Percentiles rank a stretch among this genome's conserved stretches.
These are phyloP conservation scores for Austrolebias charrua DNA, from an alignment of 2,797 vertebrate species.

Conservation along the genomic window DNA sequence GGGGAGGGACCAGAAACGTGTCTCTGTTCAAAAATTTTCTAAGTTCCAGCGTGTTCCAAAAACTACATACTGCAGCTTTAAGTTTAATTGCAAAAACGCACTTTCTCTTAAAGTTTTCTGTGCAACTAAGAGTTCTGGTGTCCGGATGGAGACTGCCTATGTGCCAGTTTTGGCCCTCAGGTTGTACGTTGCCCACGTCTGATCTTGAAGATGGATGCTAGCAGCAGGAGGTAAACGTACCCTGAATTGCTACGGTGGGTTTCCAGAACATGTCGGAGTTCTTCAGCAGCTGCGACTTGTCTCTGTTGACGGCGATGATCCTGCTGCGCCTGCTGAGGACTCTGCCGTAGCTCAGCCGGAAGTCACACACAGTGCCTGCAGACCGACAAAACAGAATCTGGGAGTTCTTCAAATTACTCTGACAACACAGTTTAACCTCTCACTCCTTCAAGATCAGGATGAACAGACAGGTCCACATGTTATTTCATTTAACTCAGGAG, in stretches of 20 bases:
- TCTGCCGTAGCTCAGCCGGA: constrained; percentile 90
- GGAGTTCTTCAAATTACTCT: neutral
- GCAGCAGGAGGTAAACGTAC: constrained; percentile 60
- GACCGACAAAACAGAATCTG: neutral
- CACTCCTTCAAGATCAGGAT: neutral
- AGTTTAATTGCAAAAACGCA: too few species aligned
- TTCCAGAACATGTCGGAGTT: constrained; percentile 94
- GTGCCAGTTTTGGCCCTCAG: too few species aligned
- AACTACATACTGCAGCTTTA: too few species aligned
- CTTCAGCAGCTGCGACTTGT: constrained; percentile 85
- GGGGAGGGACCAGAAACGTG: too few species aligned
- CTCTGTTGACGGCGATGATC: constrained; percentile 89
- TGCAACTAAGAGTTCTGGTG: too few species aligned
- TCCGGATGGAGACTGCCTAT: too few species aligned
- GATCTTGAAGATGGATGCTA: neutral
- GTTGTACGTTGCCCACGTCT: too few species aligned
- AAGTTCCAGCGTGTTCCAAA: too few species aligned
- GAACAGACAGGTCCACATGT: too few species aligned
- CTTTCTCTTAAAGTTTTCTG: too few species aligned
- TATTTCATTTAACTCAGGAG: too few species aligned
- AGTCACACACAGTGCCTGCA: constrained; percentile 90
- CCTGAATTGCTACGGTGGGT: constrained; percentile 86
- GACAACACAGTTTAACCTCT: neutral
- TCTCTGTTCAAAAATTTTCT: too few species aligned
- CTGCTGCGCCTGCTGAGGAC: constrained; percentile 84